Conservation (phyloP, 1,140 invertebrate species). For the Drosophila quadrilineata region DNA sequence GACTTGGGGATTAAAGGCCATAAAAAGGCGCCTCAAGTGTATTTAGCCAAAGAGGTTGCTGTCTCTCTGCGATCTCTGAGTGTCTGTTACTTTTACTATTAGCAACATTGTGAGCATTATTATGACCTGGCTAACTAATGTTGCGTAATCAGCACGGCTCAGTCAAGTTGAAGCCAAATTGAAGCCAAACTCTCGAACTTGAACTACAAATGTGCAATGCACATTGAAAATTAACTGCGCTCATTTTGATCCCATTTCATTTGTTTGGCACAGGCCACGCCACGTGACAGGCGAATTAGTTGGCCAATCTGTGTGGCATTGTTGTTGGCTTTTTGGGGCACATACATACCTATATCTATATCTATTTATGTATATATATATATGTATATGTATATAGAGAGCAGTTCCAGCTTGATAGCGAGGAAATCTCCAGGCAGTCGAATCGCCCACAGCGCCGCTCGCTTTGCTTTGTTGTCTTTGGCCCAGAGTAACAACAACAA, state of each 20-base stretch:
- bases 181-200: conserved; percentile 74
- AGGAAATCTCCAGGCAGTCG: conserved; percentile 62
- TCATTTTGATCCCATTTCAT: conserved; percentile 66
- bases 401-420: conserved; percentile 41
- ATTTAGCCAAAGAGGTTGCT: conserved; percentile 12
- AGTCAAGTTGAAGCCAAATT: too few relatives aligned
- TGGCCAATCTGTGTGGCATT: conserved; percentile 52
- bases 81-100: conserved; percentile 37
- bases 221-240: conserved; percentile 62
- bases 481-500: conserved; percentile 4
- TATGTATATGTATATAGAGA: too few relatives aligned
- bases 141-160: conserved; percentile 57
- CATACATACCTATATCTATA: too few relatives aligned
- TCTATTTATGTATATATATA: too few relatives aligned
- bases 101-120: too few relatives aligned
- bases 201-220: conserved; percentile 72
- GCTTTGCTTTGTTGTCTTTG: conserved; percentile 53
- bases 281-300: conserved; percentile 71
- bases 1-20: conserved; percentile 62
- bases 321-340: conserved; percentile 51
- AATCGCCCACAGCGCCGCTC: conserved; percentile 61
- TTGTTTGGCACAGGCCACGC: conserved; percentile 47
- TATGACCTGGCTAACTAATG: conserved; percentile 24
- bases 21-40: neutral
- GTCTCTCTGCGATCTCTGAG: conserved; percentile 5